Evolutionary conservation across 2,113 vertebrate genomes (phyloP).

Genomic region (Hippocampus barbouri): DNA sequence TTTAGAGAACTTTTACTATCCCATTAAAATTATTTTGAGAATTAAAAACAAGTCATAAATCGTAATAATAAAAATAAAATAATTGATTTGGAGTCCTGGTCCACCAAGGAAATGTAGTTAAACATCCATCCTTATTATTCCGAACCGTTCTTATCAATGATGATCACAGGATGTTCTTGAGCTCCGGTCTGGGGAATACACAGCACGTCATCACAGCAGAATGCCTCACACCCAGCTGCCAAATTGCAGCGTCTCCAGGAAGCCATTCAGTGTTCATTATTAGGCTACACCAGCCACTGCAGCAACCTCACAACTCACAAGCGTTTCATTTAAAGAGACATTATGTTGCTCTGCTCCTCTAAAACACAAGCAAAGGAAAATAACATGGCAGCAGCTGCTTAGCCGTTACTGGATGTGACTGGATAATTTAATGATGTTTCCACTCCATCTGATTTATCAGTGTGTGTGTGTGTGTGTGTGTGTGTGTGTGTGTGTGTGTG

Average conservation of each 20-base stretch:
- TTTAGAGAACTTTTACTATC: neutral
- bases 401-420: neutral
- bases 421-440: neutral
- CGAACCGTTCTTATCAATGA: neutral
- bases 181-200: neutral
- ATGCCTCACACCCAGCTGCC: slow-evolving; percentile 21
- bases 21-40: neutral
- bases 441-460: neutral
- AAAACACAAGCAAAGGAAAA: neutral
- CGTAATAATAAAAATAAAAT: too few species aligned
- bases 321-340: neutral
- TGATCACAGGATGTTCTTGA: neutral
- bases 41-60: too few species aligned
- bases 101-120: neutral
- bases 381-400: neutral
- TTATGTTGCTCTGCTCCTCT: slow-evolving; percentile 1
- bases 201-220: slow-evolving; percentile 18
- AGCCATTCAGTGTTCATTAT: slow-evolving; percentile 26
- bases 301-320: neutral
- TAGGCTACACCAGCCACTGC: slow-evolving; percentile 23
- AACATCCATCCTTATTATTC: neutral
- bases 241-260: slow-evolving; percentile 29
- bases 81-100: neutral
- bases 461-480: slow-evolving; percentile 2
- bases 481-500: slow-evolving; percentile 2